These are phyloP conservation scores for Odocoileus hemionus DNA, from an alignment of 2,113 vertebrate species.

Conservation along the genomic window DNA sequence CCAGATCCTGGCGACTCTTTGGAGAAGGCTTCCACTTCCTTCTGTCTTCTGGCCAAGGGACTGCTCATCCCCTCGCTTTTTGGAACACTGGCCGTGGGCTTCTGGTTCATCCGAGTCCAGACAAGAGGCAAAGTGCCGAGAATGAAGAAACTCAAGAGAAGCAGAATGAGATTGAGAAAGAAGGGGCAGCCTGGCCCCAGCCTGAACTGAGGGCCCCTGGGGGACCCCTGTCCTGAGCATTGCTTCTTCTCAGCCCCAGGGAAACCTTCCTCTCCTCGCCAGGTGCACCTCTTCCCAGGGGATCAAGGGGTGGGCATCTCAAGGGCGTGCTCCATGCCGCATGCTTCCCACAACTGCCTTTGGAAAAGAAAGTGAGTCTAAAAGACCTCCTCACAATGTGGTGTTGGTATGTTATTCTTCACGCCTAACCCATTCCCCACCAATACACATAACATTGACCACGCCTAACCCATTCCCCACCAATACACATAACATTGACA, in stretches of 20 bases:
- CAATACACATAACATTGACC: neutral
- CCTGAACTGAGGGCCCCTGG: neutral
- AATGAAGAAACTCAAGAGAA: conserved; percentile 14
- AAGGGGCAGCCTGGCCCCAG: neutral
- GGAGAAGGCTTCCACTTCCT: neutral
- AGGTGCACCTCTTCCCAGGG: neutral
- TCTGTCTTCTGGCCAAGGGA: conserved; percentile 35
- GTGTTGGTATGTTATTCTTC: neutral
- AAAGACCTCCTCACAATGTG: neutral
- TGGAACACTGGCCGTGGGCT: neutral
- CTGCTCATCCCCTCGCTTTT: conserved; percentile 35
- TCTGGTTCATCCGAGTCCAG: neutral
- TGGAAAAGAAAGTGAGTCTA: neutral
- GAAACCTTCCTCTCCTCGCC: neutral
- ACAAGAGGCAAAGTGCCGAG: neutral
- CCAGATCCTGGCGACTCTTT: neutral
- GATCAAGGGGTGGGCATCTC: too few relatives aligned
- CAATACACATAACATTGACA: neutral
- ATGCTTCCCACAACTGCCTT: neutral
- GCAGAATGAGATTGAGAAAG: conserved; percentile 7
- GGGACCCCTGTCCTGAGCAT: neutral
- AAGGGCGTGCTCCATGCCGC: neutral
- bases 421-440: neutral
- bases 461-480: neutral
- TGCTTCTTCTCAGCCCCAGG: neutral